Conservation (phyloP, 1,140 invertebrate species). For the Aphelenchoides fujianensis region DNA sequence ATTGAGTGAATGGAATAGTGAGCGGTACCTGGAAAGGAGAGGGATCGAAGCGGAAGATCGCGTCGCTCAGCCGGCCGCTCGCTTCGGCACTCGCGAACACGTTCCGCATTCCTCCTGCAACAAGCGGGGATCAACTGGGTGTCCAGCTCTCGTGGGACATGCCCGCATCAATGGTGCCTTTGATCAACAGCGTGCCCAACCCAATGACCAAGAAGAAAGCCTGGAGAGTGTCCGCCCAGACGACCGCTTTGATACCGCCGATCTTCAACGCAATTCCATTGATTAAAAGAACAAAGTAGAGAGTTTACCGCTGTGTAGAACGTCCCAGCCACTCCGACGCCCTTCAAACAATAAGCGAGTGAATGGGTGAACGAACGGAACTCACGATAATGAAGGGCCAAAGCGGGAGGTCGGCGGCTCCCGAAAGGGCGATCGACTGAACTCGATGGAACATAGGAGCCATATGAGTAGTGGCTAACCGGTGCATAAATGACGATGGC, state of each 20-base stretch:
- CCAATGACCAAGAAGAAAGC: slow-evolving; percentile 40
- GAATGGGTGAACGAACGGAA: no score
- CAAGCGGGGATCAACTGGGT: neutral
- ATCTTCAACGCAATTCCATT: slow-evolving; percentile 15
- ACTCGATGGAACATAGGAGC: slow-evolving; percentile 26
- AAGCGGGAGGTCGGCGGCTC: slow-evolving; percentile 40
- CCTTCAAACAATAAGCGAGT: no score
- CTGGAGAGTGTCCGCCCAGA: slow-evolving; percentile 52
- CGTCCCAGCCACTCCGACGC: neutral
- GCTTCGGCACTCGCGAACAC: slow-evolving; percentile 27
- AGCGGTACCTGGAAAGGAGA: slow-evolving; percentile 41
- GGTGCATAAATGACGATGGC: slow-evolving; percentile 51
- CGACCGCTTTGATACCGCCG: slow-evolving; percentile 55
- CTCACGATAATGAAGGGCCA: slow-evolving; percentile 48
- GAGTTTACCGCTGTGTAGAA: slow-evolving; percentile 7
- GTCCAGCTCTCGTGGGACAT: no score
- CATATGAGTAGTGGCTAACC: neutral
- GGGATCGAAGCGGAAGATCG: slow-evolving; percentile 37
- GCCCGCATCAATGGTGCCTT: slow-evolving; percentile 51
- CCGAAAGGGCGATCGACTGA: slow-evolving; percentile 41
- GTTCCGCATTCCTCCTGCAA: slow-evolving; percentile 39
- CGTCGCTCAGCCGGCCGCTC: slow-evolving; percentile 43
- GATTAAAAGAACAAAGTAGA: neutral
- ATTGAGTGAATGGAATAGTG: no score
- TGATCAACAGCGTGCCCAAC: slow-evolving; percentile 39